These are phyloP conservation scores for Notodonta dromedarius DNA, from an alignment of 2,888 invertebrate species.

Conservation along the genomic window DNA sequence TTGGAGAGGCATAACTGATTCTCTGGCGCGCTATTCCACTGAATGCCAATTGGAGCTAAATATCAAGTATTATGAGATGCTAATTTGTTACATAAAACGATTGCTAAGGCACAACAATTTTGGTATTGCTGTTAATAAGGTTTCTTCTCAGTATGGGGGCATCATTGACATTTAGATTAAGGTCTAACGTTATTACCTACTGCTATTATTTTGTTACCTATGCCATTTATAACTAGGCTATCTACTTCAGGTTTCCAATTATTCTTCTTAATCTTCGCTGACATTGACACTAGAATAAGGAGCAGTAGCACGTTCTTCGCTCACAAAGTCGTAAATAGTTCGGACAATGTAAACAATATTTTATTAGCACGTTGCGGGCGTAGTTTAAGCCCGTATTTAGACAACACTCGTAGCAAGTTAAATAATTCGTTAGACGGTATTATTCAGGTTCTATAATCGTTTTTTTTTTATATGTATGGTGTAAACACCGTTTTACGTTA, in stretches of 20 bases:
- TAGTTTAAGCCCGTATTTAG: constrained; percentile 8
- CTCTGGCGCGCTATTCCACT: constrained; percentile 9
- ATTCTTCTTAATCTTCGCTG: constrained; percentile 5
- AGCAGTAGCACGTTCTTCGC: constrained; percentile 7
- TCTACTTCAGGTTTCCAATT: background rate
- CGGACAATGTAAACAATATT: constrained; percentile 11
- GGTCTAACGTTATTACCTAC: background rate
- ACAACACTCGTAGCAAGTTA: background rate
- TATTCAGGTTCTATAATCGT: too few species aligned
- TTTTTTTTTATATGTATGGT: too few species aligned
- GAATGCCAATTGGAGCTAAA: too few species aligned
- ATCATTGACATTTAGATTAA: background rate
- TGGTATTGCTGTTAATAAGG: background rate
- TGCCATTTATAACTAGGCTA: background rate
- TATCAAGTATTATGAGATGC: too few species aligned
- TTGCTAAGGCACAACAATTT: background rate
- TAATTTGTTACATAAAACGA: too few species aligned
- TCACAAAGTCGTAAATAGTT: constrained; percentile 8
- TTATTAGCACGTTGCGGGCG: background rate
- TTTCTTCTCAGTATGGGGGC: background rate
- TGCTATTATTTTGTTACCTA: background rate
- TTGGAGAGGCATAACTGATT: constrained; percentile 24
- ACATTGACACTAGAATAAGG: constrained; percentile 14
- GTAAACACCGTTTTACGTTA: too few species aligned
- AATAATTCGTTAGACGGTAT: too few species aligned